Base-by-base conservation (phyloP, 2,113 vertebrate genomes). In the Suncus etruscus region DNA sequence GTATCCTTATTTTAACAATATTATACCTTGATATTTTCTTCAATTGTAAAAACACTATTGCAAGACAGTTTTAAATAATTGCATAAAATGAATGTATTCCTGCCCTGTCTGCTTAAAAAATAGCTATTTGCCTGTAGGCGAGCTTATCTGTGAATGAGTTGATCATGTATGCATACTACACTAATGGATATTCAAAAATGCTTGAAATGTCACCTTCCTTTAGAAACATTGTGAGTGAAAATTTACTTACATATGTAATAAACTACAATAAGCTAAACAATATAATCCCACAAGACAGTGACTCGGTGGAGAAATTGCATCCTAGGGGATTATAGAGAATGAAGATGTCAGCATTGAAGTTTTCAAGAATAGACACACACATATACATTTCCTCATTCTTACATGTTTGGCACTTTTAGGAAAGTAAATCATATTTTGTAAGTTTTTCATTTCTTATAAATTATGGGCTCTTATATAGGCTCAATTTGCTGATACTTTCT, bases 91-190 rank as follows among this genome's bases (percentile, higher is more conserved):
- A 69, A 11, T 77, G 25, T 81, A 93, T 85, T 50, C n/a, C 1
- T 81, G 6, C 48, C 54, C 3, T 11, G 18, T 50, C 27, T 65
- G 51, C 75, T 75, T 83, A 87, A 22, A 87, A 91, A 92, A 81
- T 75, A 75, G 27, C 14, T 39, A 0, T 92, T 78, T 93, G 10
- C 72, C 32, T 78, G 0, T 39, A 72, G 45, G 29, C 79, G 66
- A 84, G 11, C 18, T 91, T 90, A 89, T 45, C 54, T 82, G n/a
- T 91, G 29, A 90, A 80, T 66, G 61, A 83, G 24, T 77, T 77
- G 11, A 78, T 83, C 16, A 79, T 58, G 48, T 58, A 25, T 83
- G 58, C 32, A 74, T 16, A 48, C 47, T 50, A 18, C 68, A 61
- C 68, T 61, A 75, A 75, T 8, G 54, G 48, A 73, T 80, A 83